phyloP scores from a whole-genome alignment of 2,888 invertebrate species.

The Protophormia terraenovae region DNA sequence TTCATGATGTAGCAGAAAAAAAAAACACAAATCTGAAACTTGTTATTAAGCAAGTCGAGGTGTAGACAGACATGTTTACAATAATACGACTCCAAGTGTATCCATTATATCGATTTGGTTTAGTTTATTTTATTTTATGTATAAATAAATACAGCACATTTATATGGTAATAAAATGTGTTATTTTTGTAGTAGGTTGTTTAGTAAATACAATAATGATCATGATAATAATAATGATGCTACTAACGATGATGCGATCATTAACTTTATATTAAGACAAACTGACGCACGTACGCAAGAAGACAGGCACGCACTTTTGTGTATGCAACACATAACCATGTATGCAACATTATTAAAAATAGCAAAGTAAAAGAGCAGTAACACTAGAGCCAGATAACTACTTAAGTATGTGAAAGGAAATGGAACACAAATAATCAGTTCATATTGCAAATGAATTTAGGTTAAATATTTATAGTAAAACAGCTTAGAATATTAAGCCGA shows the following conservation, averaged over 20 bases:
- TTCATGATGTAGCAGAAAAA: neutral
- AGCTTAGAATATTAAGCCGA: neutral
- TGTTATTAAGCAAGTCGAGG: constrained; percentile 5
- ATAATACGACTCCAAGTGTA: neutral
- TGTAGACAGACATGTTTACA: neutral
- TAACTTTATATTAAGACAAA: constrained; percentile 12
- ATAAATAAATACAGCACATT: constrained; percentile 2
- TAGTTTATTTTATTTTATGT: constrained; percentile 26
- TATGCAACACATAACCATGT: constrained; percentile 15
- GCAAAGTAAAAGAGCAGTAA: neutral
- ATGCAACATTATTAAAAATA: neutral
- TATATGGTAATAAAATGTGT: constrained; percentile 50
- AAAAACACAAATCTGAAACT: constrained; percentile 25
- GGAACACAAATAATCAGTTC: neutral
- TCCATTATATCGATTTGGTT: neutral
- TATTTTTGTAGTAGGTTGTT: constrained; percentile 19
- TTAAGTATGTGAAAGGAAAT: neutral
- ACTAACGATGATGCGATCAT: constrained; percentile 34
- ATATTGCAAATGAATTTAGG: constrained; percentile 47
- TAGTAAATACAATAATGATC: neutral
- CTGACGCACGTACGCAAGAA: neutral
- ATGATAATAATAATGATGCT: neutral
- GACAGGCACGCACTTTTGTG: neutral
- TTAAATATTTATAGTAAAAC: constrained; percentile 27
- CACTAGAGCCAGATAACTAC: neutral